These are phyloP conservation scores for Diachasma alloeum DNA, from an alignment of 1,140 invertebrate species.

Conservation along the genomic window DNA sequence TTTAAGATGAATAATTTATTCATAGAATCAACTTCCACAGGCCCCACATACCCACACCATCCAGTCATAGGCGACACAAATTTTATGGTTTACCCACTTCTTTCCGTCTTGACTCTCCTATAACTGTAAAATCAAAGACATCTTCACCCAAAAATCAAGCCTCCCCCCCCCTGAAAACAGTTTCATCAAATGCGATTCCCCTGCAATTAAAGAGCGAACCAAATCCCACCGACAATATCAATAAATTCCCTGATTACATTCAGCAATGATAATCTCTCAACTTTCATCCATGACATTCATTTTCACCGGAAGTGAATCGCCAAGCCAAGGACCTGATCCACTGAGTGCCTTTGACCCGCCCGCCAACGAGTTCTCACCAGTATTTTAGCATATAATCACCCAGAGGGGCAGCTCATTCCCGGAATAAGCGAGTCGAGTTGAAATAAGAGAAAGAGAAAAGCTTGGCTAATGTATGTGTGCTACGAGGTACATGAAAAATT, in stretches of 20 bases:
- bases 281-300: not conserved
- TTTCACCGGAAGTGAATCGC: not conserved
- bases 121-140: conserved; percentile 38
- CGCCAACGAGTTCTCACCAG: not conserved
- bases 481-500: not conserved
- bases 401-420: not conserved
- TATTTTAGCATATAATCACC: not conserved
- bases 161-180: not conserved
- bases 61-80: conserved; percentile 22
- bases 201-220: not conserved
- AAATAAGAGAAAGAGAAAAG: not conserved
- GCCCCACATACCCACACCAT: conserved; percentile 18
- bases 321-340: not conserved
- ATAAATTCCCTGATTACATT: not conserved
- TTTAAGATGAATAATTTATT: conserved; percentile 37
- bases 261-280: too few species aligned
- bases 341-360: not conserved
- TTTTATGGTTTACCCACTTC: conserved; percentile 19
- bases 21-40: conserved; percentile 25
- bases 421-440: not conserved
- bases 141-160: not conserved
- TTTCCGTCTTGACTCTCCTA: conserved; percentile 8
- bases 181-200: not conserved
- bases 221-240: not conserved
- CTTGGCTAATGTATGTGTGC: not conserved